A percentile compares a stretch with the other conserved stretches of the same genome.
Evolutionary conservation across 1,140 invertebrate species (phyloP).

Genomic region (Drosophila sp.): DNA sequence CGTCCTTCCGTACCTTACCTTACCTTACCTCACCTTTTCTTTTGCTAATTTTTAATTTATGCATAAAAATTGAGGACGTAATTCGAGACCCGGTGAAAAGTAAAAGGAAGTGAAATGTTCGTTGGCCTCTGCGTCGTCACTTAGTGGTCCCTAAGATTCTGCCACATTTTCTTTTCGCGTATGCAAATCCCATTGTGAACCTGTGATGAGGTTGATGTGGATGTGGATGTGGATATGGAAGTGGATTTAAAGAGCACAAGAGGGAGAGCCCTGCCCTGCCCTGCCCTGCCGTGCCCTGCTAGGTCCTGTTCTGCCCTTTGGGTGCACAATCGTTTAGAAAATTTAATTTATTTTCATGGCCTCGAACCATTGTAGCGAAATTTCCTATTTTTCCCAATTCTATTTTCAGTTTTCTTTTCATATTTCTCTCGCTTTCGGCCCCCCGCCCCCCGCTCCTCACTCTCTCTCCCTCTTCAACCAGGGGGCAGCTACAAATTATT

Average conservation of each 20-base stretch:
- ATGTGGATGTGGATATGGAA: constrained; percentile 11
- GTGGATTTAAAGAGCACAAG: too few relatives aligned
- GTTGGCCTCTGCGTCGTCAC: constrained; percentile 29
- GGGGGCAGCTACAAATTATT: constrained; percentile 61
- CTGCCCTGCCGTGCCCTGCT: neutral
- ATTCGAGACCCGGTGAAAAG: constrained; percentile 65
- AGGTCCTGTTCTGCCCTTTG: constrained; percentile 13
- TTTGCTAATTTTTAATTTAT: constrained; percentile 78
- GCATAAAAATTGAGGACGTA: constrained; percentile 64
- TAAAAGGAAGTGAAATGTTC: constrained; percentile 62
- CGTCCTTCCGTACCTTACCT: constrained; percentile 26
- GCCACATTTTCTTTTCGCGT: constrained; percentile 57
- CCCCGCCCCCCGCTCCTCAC: too few relatives aligned
- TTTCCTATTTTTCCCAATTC: constrained; percentile 73
- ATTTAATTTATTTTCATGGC: constrained; percentile 75
- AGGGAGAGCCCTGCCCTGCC: neutral
- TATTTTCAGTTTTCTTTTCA: constrained; percentile 55
- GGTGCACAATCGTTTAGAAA: constrained; percentile 77
- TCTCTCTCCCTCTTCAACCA: constrained; percentile 46
- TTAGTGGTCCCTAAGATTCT: constrained; percentile 4
- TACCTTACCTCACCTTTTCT: neutral
- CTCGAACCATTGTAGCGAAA: constrained; percentile 56
- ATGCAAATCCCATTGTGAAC: constrained; percentile 80
- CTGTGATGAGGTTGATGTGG: constrained; percentile 48
- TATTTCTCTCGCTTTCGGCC: constrained; percentile 25